Evolutionary conservation across 2,888 invertebrate genomes (phyloP).

Genomic region (Drosophila helvetica): DNA sequence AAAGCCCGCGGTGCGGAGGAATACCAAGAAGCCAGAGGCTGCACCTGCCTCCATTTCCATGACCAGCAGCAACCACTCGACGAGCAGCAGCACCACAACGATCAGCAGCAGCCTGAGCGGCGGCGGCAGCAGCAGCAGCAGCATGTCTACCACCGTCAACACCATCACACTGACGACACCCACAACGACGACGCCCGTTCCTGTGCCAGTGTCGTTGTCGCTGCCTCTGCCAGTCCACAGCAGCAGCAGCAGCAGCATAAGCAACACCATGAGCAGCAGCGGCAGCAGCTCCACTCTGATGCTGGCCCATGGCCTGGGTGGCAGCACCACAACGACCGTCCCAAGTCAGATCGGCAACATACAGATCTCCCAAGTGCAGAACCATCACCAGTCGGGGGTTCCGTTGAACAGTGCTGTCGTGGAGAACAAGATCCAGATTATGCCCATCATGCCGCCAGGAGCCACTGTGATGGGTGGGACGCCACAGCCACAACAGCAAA

Average conservation of each 20-base stretch:
- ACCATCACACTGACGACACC: conserved; percentile 52
- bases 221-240: not conserved
- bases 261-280: conserved; percentile 8
- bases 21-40: conserved; percentile 81
- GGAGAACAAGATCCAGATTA: conserved; percentile 84
- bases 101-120: conserved; percentile 32
- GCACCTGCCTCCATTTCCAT: not conserved
- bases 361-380: conserved; percentile 83
- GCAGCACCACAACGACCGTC: conserved; percentile 76
- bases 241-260: conserved; percentile 39
- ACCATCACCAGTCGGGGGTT: conserved; percentile 68
- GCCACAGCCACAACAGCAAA: conserved; percentile 12
- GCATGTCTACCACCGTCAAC: conserved; percentile 38
- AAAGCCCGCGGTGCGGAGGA: conserved; percentile 82
- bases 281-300: conserved; percentile 52
- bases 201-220: not conserved
- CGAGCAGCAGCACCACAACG: conserved; percentile 27
- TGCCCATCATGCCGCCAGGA: conserved; percentile 82
- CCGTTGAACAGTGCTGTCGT: conserved; percentile 82
- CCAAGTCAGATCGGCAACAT: conserved; percentile 84
- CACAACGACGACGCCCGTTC: conserved; percentile 53
- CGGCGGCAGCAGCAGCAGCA: conserved; percentile 22
- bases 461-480: conserved; percentile 74
- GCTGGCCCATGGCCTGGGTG: conserved; percentile 56
- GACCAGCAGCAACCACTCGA: conserved; percentile 43